Percentiles rank a stretch among this genome's conserved stretches.
Evolutionary conservation across 2,113 vertebrate species (phyloP).

Genomic region (Heptranchias perlo): DNA sequence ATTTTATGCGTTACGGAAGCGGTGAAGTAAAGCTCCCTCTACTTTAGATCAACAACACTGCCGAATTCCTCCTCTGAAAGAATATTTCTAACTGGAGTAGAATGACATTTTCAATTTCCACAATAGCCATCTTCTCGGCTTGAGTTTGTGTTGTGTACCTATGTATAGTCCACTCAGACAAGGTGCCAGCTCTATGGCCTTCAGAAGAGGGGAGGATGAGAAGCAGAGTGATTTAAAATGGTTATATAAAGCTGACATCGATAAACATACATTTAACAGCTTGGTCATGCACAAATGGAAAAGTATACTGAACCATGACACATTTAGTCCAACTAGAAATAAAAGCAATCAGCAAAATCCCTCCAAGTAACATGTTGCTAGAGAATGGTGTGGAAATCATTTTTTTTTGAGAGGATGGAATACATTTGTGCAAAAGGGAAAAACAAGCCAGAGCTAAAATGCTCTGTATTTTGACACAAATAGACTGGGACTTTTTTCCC

Average conservation of each 20-base stretch:
- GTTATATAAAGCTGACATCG: neutral
- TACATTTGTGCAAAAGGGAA: neutral
- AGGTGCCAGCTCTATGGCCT: neutral
- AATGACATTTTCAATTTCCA: neutral
- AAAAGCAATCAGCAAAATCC: neutral
- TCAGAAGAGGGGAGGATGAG: neutral
- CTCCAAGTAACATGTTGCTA: neutral
- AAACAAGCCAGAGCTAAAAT: neutral
- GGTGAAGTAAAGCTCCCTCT: neutral
- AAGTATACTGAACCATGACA: neutral
- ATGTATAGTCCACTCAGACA: neutral
- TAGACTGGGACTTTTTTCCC: no score
- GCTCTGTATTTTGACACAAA: no score
- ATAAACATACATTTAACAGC: neutral
- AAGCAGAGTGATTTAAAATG: neutral
- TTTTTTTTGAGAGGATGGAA: neutral
- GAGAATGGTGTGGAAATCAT: neutral
- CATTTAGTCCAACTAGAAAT: neutral
- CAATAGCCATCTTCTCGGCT: neutral
- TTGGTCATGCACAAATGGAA: neutral
- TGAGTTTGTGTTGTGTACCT: neutral
- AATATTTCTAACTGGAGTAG: neutral
- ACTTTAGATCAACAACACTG: neutral
- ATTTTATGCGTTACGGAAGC: neutral
- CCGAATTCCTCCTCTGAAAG: neutral